Conservation (phyloP, 2,113 vertebrate genomes). For the Glaucomys volans region DNA sequence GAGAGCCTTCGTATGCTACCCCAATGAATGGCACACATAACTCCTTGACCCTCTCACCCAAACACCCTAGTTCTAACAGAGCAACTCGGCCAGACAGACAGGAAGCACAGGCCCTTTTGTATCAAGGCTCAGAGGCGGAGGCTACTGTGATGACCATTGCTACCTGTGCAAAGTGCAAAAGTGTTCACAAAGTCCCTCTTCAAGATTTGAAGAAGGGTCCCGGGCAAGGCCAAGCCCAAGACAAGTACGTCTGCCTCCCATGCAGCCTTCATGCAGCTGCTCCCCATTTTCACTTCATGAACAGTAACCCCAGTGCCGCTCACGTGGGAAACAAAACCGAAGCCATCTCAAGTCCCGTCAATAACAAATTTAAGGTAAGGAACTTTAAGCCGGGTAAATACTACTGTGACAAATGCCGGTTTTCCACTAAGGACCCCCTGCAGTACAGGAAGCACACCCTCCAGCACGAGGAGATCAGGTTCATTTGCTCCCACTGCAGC, state of each 20-base stretch:
- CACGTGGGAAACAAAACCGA: constrained; percentile 71
- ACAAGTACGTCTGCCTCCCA: constrained; percentile 82
- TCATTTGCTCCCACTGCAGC: constrained; percentile 91
- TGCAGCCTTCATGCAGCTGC: constrained; percentile 75
- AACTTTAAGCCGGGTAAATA: constrained; percentile 87
- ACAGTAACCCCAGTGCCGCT: constrained; percentile 60
- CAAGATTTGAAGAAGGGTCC: constrained; percentile 77
- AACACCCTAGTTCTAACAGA: constrained; percentile 78
- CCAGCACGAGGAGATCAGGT: constrained; percentile 91
- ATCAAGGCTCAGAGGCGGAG: constrained; percentile 85
- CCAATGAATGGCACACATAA: constrained; percentile 75
- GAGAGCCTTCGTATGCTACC: constrained; percentile 81
- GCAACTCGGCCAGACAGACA: constrained; percentile 72
- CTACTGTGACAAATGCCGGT: constrained; percentile 92
- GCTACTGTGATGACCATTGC: constrained; percentile 67
- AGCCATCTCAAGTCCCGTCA: constrained; percentile 28
- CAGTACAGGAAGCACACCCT: constrained; percentile 89
- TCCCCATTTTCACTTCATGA: constrained; percentile 78
- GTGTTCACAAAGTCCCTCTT: constrained; percentile 76
- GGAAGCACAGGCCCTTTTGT: constrained; percentile 66
- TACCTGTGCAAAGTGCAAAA: constrained; percentile 85
- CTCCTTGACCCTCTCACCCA: constrained; percentile 84
- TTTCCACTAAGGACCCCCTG: constrained; percentile 90
- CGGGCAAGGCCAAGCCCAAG: constrained; percentile 76
- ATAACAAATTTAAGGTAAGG: constrained; percentile 84